A percentile compares a stretch with the other conserved stretches of the same genome.
These are phyloP conservation scores for Mesopsocus fuscifrons DNA, from an alignment of 2,888 invertebrate species.

Conservation along the genomic window DNA sequence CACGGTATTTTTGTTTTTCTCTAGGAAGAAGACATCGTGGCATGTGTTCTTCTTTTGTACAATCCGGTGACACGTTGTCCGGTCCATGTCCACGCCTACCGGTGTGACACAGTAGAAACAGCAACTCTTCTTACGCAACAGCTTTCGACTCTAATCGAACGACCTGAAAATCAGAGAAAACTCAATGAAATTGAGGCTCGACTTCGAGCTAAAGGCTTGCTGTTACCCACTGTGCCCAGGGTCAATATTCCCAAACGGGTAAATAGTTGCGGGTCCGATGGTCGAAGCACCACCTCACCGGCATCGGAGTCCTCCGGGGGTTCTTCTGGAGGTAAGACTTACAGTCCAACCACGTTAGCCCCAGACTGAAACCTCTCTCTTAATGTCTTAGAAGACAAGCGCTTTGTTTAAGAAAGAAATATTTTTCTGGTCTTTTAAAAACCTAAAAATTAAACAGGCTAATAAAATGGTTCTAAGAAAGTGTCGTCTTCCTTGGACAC, in stretches of 20 bases:
- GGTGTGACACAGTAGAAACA: conserved; percentile 87
- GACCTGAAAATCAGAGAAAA: conserved; percentile 72
- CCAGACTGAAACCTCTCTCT: too few species aligned
- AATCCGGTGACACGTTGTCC: conserved; percentile 90
- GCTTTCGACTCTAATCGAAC: conserved; percentile 56
- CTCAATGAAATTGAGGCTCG: conserved; percentile 59
- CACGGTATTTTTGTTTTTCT: conserved; percentile 1
- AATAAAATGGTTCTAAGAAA: too few species aligned
- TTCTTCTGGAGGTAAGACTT: conserved; percentile 17
- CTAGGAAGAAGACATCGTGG: conserved; percentile 74
- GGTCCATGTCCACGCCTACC: conserved; percentile 85
- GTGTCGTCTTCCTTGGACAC: too few species aligned
- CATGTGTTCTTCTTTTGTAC: conserved; percentile 78
- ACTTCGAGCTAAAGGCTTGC: conserved; percentile 26
- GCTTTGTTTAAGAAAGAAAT: too few species aligned
- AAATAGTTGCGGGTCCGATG: conserved; percentile 12
- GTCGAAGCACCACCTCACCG: conserved; percentile 15
- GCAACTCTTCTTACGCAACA: conserved; percentile 74
- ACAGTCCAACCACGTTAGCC: too few species aligned
- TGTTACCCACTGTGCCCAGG: conserved; percentile 24
- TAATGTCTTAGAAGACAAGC: too few species aligned
- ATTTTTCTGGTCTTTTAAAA: too few species aligned
- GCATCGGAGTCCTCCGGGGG: conserved; percentile 19
- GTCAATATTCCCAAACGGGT: conserved; percentile 16
- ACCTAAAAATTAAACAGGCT: too few species aligned